Conservation (phyloP, 2,113 vertebrate genomes). For the Hystrix cristata region DNA sequence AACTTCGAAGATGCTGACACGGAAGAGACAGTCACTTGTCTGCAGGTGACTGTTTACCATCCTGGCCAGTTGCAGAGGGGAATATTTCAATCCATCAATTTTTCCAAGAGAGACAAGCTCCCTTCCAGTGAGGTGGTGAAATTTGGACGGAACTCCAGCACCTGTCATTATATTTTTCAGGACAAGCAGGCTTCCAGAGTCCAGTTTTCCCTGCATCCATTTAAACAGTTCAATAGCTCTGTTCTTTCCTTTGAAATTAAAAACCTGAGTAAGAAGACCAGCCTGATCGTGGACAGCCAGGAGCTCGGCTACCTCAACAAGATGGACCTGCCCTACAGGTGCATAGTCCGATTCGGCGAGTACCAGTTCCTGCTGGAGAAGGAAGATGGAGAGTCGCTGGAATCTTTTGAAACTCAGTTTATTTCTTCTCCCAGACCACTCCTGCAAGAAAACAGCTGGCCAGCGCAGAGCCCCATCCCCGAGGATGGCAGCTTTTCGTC, state of each 20-base stretch:
- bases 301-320: slow-evolving; percentile 92
- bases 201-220: slow-evolving; percentile 92
- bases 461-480: slow-evolving; percentile 45
- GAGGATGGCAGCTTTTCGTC: slow-evolving; percentile 70
- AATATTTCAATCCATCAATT: slow-evolving; percentile 87
- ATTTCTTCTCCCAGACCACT: slow-evolving; percentile 88
- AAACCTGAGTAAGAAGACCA: slow-evolving; percentile 94
- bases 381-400: slow-evolving; percentile 90
- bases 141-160: slow-evolving; percentile 91
- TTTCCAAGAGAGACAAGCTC: slow-evolving; percentile 82
- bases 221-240: slow-evolving; percentile 86
- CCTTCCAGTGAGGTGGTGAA: slow-evolving; percentile 88
- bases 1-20: slow-evolving; percentile 90
- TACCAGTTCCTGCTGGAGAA: slow-evolving; percentile 92
- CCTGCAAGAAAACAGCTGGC: slow-evolving; percentile 86
- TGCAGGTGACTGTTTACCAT: slow-evolving; percentile 93
- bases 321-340: slow-evolving; percentile 89
- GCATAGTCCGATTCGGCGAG: slow-evolving; percentile 92
- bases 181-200: slow-evolving; percentile 92
- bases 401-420: slow-evolving; percentile 92
- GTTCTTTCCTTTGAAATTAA: slow-evolving; percentile 92
- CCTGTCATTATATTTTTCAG: slow-evolving; percentile 89
- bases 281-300: slow-evolving; percentile 86
- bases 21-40: slow-evolving; percentile 91
- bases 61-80: slow-evolving; percentile 87